A percentile compares a stretch with the other conserved stretches of the same genome.
phyloP scores from a whole-genome alignment of 2,113 vertebrate genomes.

The Hystrix brachyura region DNA sequence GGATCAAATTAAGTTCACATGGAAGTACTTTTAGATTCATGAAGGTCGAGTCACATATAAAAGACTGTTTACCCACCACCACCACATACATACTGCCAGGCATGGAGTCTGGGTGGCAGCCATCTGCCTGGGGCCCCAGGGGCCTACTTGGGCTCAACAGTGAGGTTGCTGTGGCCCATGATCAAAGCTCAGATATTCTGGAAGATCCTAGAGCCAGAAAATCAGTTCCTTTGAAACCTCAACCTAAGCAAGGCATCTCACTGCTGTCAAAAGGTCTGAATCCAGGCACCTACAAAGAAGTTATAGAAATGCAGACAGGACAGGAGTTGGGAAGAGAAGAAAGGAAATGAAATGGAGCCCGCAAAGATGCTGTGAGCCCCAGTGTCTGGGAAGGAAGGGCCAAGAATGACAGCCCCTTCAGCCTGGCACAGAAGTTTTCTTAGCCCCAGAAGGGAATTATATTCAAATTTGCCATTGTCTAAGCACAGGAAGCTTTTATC shows the following conservation, averaged over 20 bases:
- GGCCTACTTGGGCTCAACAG: background rate
- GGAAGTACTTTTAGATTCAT: background rate
- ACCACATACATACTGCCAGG: background rate
- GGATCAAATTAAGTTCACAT: background rate
- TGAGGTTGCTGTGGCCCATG: background rate
- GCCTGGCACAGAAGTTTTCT: background rate
- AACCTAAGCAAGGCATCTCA: background rate
- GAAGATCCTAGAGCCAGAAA: background rate
- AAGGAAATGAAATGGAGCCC: background rate
- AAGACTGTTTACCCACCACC: background rate
- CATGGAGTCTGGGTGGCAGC: background rate
- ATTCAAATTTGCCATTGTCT: background rate
- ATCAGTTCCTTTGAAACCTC: background rate
- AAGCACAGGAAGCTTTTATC: background rate
- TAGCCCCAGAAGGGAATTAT: background rate
- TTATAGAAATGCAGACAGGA: background rate
- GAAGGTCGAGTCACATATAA: background rate
- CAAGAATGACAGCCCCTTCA: background rate
- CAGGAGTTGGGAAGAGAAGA: background rate
- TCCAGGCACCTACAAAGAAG: slow-evolving; percentile 11
- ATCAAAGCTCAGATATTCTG: background rate
- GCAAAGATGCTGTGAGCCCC: background rate
- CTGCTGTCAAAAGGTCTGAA: background rate
- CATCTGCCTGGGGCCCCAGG: background rate
- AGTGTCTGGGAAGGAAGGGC: background rate